Conservation (phyloP, 2,888 invertebrate species). For the Lamproptera curius region DNA sequence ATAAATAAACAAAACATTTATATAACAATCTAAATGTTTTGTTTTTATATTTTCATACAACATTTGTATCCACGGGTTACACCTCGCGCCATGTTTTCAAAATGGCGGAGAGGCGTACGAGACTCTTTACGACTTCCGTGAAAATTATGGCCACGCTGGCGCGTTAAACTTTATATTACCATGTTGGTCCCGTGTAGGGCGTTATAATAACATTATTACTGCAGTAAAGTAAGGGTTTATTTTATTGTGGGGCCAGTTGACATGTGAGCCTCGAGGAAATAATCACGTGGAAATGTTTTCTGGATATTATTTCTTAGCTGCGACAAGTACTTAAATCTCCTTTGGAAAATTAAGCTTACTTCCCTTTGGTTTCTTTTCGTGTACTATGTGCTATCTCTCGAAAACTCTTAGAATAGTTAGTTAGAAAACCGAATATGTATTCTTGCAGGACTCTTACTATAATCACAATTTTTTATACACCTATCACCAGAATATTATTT, state of each 20-base stretch:
- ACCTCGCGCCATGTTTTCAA: conserved; percentile 58
- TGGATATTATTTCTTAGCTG: too few species aligned
- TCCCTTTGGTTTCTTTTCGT: too few species aligned
- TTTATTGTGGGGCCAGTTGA: background rate
- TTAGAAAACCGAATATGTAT: too few species aligned
- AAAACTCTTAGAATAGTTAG: too few species aligned
- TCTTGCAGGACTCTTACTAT: too few species aligned
- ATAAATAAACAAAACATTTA: background rate
- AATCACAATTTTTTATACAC: too few species aligned
- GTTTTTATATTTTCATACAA: conserved; percentile 3
- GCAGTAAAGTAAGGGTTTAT: conserved; percentile 36
- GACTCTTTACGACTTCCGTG: conserved; percentile 67
- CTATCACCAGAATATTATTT: too few species aligned
- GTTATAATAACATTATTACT: conserved; percentile 50
- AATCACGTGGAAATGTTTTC: too few species aligned
- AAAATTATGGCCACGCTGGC: conserved; percentile 63
- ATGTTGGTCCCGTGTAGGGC: conserved; percentile 39
- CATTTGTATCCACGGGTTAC: conserved; percentile 33
- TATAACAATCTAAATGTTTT: background rate
- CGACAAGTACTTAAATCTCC: too few species aligned
- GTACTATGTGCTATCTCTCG: too few species aligned
- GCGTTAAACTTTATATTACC: conserved; percentile 65
- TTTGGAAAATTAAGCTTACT: too few species aligned
- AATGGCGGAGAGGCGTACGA: conserved; percentile 50
- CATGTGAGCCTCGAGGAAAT: conserved; percentile 27